Base-by-base conservation (phyloP, 2,888 invertebrate genomes). In the Margaritifera margaritifera region DNA sequence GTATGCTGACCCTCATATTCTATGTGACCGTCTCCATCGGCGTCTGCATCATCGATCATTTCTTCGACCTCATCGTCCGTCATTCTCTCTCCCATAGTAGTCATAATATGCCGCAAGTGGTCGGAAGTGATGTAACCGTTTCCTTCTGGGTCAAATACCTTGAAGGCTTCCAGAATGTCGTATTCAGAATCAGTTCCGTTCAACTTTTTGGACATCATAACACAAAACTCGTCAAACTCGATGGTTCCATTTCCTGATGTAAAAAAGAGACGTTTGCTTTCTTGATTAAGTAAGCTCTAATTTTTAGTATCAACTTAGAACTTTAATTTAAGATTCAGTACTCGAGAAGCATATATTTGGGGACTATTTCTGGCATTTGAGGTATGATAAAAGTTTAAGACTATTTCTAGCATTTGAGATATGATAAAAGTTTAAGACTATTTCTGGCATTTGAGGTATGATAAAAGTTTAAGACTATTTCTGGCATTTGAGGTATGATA, bases 61-160 rank as follows among this genome's bases (percentile, higher is more conserved):
- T 76, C 76, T 50, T 76, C 76, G 31, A 76, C 76, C 61, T 76
- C 76, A 24, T 76, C 76, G 55, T 76, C 76, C 6, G 73, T 71
- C 75, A 75, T 72, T 51, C 57, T 69, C n/a, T 75, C 75, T 15
- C 75, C 75, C 42, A 64, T 72, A 20, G 72, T 72, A 52, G 72
- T 72, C 75, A 75, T 75, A 61, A 75, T 72, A 54, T 75, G 72
- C 20, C 75, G 75, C 19, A 75, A 62, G 42, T 75, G 70, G 5
- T 68, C 65, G 18, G 75, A 55, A 57, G 68, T 27, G 22, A 75
- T 75, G 63, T 75, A 75, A 18, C 75, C 75, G 11, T 66, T 42
- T 27, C 70, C 72, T 0, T 72, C 66, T 20, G 59, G 62, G 52
- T 75, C 75, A 64, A 75, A 75, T 31, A 75, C 75, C 72, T 70